Percentiles rank a stretch among this genome's conserved stretches.
Evolutionary conservation across 2,888 invertebrate genomes (phyloP).

Genomic region (Julus scanicus): DNA sequence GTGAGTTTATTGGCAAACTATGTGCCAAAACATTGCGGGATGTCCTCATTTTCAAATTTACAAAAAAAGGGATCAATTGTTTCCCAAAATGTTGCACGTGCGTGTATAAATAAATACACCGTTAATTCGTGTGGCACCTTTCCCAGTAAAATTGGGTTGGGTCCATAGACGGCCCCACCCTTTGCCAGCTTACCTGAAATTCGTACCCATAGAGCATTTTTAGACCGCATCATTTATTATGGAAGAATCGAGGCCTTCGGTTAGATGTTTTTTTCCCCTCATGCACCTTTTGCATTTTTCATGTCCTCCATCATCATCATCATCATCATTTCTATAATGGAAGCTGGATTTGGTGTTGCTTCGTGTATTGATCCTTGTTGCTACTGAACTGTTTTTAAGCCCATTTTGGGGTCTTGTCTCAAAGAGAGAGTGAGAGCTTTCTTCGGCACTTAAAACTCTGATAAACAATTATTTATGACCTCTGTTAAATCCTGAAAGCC

Average conservation of each 20-base stretch:
- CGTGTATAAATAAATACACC: neutral
- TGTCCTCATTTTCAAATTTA: neutral
- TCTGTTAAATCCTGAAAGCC: neutral
- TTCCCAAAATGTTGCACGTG: neutral
- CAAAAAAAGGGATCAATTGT: slow-evolving; percentile 19
- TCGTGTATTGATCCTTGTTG: neutral
- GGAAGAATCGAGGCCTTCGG: neutral
- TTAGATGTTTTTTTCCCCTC: neutral
- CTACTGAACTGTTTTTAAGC: neutral
- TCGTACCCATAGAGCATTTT: neutral
- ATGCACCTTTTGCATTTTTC: neutral
- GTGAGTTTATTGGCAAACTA: neutral
- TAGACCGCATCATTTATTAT: neutral
- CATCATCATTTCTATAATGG: slow-evolving; percentile 21
- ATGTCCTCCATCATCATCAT: too few relatives aligned
- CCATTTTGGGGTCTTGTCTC: neutral
- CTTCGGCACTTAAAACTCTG: neutral
- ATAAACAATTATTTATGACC: slow-evolving; percentile 30
- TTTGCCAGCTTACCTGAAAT: neutral
- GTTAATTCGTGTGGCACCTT: slow-evolving; percentile 29
- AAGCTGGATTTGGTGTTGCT: neutral
- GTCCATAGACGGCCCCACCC: slow-evolving; percentile 20
- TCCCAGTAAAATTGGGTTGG: slow-evolving; percentile 39
- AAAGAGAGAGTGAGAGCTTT: neutral
- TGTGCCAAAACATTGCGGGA: neutral